Percentiles rank a stretch among this genome's conserved stretches.
These are phyloP conservation scores for Bos taurus DNA, from an alignment of 2,113 vertebrate genomes.

Conservation along the genomic window DNA sequence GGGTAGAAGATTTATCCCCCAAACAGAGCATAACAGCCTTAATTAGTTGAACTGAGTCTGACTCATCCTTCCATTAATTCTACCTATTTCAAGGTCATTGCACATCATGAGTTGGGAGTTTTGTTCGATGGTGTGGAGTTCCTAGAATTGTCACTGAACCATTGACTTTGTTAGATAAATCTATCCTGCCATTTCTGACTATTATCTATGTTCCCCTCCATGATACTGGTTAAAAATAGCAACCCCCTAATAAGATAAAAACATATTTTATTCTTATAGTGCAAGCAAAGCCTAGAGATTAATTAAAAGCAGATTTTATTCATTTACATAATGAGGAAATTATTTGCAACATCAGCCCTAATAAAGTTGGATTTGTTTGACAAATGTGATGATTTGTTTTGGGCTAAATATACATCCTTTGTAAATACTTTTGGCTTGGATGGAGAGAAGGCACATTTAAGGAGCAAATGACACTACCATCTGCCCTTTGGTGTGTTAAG, in stretches of 20 bases:
- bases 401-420: conserved; percentile 41
- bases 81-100: not conserved
- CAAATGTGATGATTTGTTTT: conserved; percentile 56
- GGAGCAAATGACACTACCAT: not conserved
- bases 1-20: not conserved
- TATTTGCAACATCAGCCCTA: conserved; percentile 60
- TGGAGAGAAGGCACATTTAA: not conserved
- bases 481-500: not conserved
- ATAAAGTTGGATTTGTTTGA: conserved; percentile 68
- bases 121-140: not conserved
- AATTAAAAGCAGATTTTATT: conserved; percentile 70
- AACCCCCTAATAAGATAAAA: conserved; percentile 36
- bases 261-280: conserved; percentile 54
- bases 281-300: conserved; percentile 67
- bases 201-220: not conserved
- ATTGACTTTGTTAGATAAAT: not conserved
- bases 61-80: not conserved
- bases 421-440: conserved; percentile 36
- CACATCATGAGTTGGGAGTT: not conserved
- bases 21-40: not conserved
- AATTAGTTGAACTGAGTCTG: not conserved
- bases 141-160: not conserved
- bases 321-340: conserved; percentile 70
- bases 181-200: not conserved
- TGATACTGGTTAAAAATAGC: conserved; percentile 29